Base-by-base conservation (phyloP, 1,140 invertebrate species). In the Ylistrum balloti region DNA sequence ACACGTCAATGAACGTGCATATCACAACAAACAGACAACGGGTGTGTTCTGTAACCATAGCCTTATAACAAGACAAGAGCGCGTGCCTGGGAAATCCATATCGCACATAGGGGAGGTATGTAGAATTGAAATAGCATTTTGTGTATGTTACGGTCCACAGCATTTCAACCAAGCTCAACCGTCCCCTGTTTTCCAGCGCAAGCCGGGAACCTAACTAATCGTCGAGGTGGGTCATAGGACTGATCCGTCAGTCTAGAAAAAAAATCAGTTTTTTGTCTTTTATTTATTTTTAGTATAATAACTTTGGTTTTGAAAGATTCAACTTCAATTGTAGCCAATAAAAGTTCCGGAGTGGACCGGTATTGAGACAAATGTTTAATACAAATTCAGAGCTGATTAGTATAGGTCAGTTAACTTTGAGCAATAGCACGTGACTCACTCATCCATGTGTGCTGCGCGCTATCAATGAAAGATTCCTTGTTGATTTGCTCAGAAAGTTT, bases 1-100 rank as follows among this genome's bases (percentile, higher is more conserved):
- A n/a, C 56, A 28, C 56, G 56, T 74, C 56, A 74, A 74, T 74
- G 56, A 74, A 74, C 28, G 56, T 74, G 56, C 56, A 74, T 74
- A 74, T 74, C 56, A 74, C n/a, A 74, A 74, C n/a, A 74, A 74
- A 74, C 56, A 74, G 22, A 28, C 22, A 3, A 17, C 56, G 56
- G 56, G 56, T 74, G 56, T 74, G 56, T 74, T 74, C 56, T 11
- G 56, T 74, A 74, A 74, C 56, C 1, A 3, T 74, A 74, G 56
- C 56, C 5, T 28, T 5, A 28, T 74, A 74, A 74, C 56, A 74
- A 74, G 56, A 74, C 56, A 28, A 5, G 35, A n/a, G 56, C n/a
- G n/a, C 22, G 56, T 74, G 56, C 28, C 56, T 74, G 56, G 22
- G 56, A n/a, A 74, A 74, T 5, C n/a, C 56, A 74, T 74, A 74